Conservation (phyloP, 2,888 invertebrate species). For the Nymphalis urticae region DNA sequence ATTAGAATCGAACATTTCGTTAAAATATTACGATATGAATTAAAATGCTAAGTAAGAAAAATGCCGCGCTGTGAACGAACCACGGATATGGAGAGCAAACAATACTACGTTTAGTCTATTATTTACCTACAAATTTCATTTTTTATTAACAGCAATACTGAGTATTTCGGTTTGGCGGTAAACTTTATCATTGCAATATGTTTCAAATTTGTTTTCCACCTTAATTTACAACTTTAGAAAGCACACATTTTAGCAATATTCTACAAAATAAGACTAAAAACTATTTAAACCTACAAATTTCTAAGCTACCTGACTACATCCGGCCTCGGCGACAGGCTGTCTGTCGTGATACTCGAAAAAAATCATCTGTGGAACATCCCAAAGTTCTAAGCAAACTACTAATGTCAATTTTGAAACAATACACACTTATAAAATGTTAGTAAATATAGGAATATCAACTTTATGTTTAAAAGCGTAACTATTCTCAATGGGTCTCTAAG, state of each 20-base stretch:
- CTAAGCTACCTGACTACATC: slow-evolving; percentile 46
- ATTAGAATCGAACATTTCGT: no score
- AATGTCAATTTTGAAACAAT: slow-evolving; percentile 46
- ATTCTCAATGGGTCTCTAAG: neutral
- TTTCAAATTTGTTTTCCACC: no score
- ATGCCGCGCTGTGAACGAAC: no score
- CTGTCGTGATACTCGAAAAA: slow-evolving; percentile 46
- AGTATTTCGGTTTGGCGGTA: no score
- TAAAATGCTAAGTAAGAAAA: no score
- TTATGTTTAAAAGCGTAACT: slow-evolving; percentile 24
- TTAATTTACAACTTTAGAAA: neutral
- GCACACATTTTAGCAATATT: neutral
- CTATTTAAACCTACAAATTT: neutral
- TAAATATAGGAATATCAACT: slow-evolving; percentile 26
- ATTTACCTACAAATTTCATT: no score
- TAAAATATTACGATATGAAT: no score
- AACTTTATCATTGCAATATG: no score
- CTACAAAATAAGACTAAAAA: neutral
- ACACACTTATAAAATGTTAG: slow-evolving; percentile 12
- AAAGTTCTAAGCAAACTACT: slow-evolving; percentile 42
- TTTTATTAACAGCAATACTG: no score
- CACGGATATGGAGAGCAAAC: no score
- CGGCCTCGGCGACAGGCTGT: slow-evolving; percentile 67
- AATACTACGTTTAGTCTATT: no score
- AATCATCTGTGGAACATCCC: slow-evolving; percentile 33